Evolutionary conservation across 2,113 vertebrate species (phyloP), one percentile per base, ranked within the genome.

Genomic region (Pachycephala philippinensis): DNA sequence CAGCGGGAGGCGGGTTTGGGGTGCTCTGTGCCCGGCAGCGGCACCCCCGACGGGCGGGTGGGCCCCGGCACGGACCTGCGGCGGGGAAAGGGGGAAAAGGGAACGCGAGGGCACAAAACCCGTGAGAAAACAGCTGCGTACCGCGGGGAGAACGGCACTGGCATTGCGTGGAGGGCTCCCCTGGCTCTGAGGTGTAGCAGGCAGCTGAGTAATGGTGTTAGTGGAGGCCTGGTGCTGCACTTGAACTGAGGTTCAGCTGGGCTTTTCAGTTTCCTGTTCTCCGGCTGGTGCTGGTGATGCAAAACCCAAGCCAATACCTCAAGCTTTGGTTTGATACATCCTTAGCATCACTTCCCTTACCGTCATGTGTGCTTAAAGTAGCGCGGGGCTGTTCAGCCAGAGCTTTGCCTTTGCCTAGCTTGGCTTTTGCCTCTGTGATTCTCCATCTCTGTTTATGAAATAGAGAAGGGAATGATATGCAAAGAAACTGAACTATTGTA

Each of bases 51-150:
- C 35, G 1, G 19, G 40, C 72, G 2, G 52, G 6, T 1, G 60
- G 31, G 11, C 35, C 65, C 35, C 17, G 59, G 6, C 27, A 9
- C 35, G 5, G 74, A 19, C 2, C 39, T 15, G 65, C 10, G 3
- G 59, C 3, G 8, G 2, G 68, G 22, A 15, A 4, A 11, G 9
- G 30, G 33, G 6, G 1, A 4, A 5, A 6, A 7, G 22, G 57
- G 28, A 30, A 10, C 0, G 45, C 6, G 24, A 19, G 37, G 37
- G 47, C 53, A 7, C 49, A 16, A 4, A 49, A 6, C 22, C 40
- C 22, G 0, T 7, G 56, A 17, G 64, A 8, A 45, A 21, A 24
- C 7, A 4, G 1, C 3, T 3, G 23, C 3, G 1, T 6, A 1
- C 28, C 1, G 9, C 1, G 75, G n/a, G 72, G 50, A 45, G 26